Percentiles rank a stretch among this genome's conserved stretches.
Conservation (phyloP, 1,140 invertebrate genomes). For the Cylas formicarius region DNA sequence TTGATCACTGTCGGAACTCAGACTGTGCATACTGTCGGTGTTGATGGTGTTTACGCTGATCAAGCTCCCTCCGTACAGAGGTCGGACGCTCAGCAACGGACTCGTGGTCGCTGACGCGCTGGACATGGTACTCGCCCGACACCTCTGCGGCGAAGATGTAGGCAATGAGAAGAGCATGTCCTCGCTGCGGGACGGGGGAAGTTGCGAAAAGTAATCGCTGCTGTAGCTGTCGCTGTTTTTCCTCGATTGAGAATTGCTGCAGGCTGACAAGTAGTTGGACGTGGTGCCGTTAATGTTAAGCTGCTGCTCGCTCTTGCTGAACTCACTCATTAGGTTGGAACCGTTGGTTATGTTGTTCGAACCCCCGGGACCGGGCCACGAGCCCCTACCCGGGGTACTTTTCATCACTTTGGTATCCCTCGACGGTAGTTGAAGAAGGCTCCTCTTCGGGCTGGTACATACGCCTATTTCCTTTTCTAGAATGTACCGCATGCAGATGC, state of each 20-base stretch:
- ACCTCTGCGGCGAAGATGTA: slow-evolving; percentile 18
- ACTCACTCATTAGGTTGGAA: slow-evolving; percentile 55
- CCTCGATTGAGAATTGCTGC: slow-evolving; percentile 48
- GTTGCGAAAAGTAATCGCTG: slow-evolving; percentile 42
- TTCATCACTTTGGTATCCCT: slow-evolving; percentile 68
- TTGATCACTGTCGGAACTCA: slow-evolving; percentile 49
- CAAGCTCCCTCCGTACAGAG: slow-evolving; percentile 54
- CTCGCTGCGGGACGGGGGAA: slow-evolving; percentile 66
- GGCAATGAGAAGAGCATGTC: slow-evolving; percentile 59
- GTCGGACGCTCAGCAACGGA: slow-evolving; percentile 54
- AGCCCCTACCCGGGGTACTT: slow-evolving; percentile 66
- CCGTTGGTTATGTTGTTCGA: slow-evolving; percentile 43
- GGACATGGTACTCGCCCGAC: slow-evolving; percentile 45
- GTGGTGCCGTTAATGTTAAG: slow-evolving; percentile 50
- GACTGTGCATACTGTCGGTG: slow-evolving; percentile 55
- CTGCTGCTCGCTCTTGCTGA: slow-evolving; percentile 79
- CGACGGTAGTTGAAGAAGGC: slow-evolving; percentile 61
- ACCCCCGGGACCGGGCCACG: slow-evolving; percentile 74
- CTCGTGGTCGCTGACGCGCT: slow-evolving; percentile 59
- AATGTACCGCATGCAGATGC: slow-evolving; percentile 42
- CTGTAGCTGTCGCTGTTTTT: slow-evolving; percentile 56
- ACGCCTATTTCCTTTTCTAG: slow-evolving; percentile 43
- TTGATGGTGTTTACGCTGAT: slow-evolving; percentile 47
- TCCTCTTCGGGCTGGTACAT: slow-evolving; percentile 37
- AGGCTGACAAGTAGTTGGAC: slow-evolving; percentile 47